phyloP scores from a whole-genome alignment of 2,113 vertebrate species.

The Hassar affinis region DNA sequence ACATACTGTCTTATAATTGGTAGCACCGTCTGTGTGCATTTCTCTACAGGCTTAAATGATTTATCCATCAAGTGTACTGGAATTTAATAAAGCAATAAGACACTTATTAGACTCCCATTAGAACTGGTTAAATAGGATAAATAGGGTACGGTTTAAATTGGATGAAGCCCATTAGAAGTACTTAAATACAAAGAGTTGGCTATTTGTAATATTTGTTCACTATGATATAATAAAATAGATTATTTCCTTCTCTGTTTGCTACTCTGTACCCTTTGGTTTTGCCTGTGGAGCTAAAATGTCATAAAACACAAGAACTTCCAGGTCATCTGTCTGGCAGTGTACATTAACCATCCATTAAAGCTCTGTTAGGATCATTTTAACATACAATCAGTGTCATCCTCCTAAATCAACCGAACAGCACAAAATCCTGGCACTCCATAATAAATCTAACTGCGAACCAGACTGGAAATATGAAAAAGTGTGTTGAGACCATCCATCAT shows the following conservation, averaged over 20 bases:
- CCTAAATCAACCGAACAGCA: neutral
- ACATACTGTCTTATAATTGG: neutral
- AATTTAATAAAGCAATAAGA: neutral
- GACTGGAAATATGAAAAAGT: neutral
- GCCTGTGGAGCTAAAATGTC: neutral
- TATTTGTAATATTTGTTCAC: neutral
- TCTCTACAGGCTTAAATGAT: neutral
- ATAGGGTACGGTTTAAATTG: too few relatives aligned
- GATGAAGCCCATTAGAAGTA: too few relatives aligned
- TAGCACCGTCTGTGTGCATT: neutral
- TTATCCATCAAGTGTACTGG: neutral
- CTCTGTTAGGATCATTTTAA: neutral
- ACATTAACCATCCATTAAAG: neutral
- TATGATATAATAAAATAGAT: neutral
- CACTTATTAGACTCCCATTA: neutral
- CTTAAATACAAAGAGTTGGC: neutral
- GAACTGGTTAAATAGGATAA: neutral
- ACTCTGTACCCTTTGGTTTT: neutral
- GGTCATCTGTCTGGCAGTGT: neutral
- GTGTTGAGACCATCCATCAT: neutral
- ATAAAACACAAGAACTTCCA: neutral
- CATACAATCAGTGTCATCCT: constrained; percentile 2
- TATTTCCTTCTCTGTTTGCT: neutral
- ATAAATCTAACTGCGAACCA: neutral
- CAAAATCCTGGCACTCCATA: neutral